phyloP scores from a whole-genome alignment of 2,113 vertebrate genomes.

The Scomber colias region DNA sequence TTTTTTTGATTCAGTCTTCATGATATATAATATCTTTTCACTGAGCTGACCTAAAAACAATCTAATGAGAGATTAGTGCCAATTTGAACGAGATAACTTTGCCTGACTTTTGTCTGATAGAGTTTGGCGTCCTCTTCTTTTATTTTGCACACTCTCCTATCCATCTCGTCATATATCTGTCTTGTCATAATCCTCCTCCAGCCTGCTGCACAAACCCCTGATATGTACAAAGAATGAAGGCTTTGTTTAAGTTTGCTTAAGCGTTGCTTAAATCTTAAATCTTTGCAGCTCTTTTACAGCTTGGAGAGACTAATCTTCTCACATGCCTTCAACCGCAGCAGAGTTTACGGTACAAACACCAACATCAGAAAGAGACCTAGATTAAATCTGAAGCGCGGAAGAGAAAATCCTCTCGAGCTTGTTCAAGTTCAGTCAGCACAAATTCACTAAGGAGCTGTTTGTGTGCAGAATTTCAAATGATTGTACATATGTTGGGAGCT shows the following conservation, averaged over 20 bases:
- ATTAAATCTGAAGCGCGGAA: slow-evolving; percentile 40
- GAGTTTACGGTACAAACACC: slow-evolving; percentile 19
- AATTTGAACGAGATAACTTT: slow-evolving; percentile 36
- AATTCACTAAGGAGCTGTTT: slow-evolving; percentile 10
- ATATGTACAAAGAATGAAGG: slow-evolving; percentile 59
- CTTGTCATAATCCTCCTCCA: slow-evolving; percentile 58
- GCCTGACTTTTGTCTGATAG: slow-evolving; percentile 39
- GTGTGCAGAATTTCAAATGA: slow-evolving; percentile 4
- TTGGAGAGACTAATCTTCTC: slow-evolving; percentile 49
- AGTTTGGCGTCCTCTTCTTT: slow-evolving; percentile 17
- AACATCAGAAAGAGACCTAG: slow-evolving; percentile 25
- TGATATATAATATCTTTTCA: not conserved
- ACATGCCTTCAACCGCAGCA: slow-evolving; percentile 24
- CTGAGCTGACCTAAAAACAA: slow-evolving; percentile 6
- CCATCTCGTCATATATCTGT: slow-evolving; percentile 63
- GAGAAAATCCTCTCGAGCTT: slow-evolving; percentile 13
- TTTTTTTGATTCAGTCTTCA: slow-evolving; percentile 22
- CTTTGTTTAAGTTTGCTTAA: slow-evolving; percentile 72
- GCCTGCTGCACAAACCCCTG: slow-evolving; percentile 41
- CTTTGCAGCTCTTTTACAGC: slow-evolving; percentile 33
- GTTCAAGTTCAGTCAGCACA: not conserved
- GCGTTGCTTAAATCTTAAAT: slow-evolving; percentile 47
- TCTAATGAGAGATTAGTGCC: slow-evolving; percentile 6
- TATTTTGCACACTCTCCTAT: slow-evolving; percentile 14
- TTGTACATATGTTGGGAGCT: slow-evolving; percentile 10